Percentiles rank a stretch among this genome's conserved stretches.
Evolutionary conservation across 2,888 invertebrate species (phyloP).

Genomic region (Philonicus albiceps): DNA sequence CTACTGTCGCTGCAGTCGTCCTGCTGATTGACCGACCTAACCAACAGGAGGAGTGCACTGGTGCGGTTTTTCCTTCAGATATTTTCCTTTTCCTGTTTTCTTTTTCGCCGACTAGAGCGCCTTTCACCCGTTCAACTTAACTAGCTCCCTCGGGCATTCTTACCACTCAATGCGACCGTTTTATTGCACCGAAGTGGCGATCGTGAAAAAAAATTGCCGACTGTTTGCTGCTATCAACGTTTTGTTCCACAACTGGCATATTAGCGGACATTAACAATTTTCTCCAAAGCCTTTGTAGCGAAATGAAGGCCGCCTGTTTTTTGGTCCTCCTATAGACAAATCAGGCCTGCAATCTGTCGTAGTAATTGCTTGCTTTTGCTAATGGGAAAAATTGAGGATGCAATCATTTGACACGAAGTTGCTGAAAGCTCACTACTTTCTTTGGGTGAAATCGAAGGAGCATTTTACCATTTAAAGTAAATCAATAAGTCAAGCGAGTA

Average conservation of each 20-base stretch:
- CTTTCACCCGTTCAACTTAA: conserved; percentile 22
- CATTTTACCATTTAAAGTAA: neutral
- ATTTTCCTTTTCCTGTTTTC: neutral
- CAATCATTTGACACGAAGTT: neutral
- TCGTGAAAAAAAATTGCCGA: neutral
- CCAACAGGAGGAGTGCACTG: neutral
- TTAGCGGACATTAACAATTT: conserved; percentile 4
- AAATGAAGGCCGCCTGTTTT: conserved; percentile 1
- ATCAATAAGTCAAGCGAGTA: neutral
- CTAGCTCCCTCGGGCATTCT: conserved; percentile 25
- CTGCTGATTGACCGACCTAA: neutral
- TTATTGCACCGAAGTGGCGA: conserved; percentile 6
- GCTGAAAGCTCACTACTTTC: neutral
- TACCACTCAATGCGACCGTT: conserved; percentile 11
- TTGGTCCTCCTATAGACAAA: neutral
- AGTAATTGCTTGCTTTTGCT: neutral
- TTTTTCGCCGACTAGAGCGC: neutral
- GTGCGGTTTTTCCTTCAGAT: neutral
- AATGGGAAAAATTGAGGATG: neutral
- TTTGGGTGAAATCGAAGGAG: neutral
- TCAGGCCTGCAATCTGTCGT: neutral
- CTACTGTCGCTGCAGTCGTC: neutral
- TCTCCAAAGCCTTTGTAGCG: neutral
- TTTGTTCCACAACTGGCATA: conserved; percentile 2
- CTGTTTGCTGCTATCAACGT: neutral